These are phyloP conservation scores for Hipparchia sbordonii DNA, from an alignment of 2,888 invertebrate species.

Conservation along the genomic window DNA sequence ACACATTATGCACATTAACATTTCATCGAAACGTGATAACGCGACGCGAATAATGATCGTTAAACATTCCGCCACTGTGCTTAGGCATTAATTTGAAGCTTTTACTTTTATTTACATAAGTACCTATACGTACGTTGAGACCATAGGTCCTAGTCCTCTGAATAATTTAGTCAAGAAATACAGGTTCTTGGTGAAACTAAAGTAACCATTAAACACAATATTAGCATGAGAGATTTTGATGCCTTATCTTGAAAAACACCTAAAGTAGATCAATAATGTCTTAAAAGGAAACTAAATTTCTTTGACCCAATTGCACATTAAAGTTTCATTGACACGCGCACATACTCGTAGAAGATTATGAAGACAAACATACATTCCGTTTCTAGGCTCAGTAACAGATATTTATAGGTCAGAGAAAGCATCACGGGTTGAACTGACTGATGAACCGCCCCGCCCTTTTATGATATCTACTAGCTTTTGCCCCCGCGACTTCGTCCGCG, in stretches of 20 bases:
- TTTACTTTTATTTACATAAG: background rate
- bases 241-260: no score
- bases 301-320: conserved; percentile 17
- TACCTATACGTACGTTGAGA: background rate
- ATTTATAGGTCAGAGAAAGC: conserved; percentile 69
- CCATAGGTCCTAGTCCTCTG: background rate
- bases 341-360: background rate
- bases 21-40: conserved; percentile 36
- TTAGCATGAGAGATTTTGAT: no score
- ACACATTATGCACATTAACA: conserved; percentile 47
- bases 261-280: background rate
- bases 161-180: background rate
- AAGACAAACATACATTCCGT: conserved; percentile 23
- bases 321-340: background rate
- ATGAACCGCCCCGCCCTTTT: conserved; percentile 30
- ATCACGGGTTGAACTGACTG: conserved; percentile 33
- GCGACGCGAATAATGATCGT: conserved; percentile 23
- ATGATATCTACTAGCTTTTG: no score
- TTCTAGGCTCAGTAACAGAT: conserved; percentile 56
- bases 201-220: no score
- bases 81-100: background rate
- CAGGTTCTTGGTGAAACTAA: no score
- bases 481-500: no score
- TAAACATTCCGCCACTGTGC: conserved; percentile 26
- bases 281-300: background rate